A percentile compares a stretch with the other conserved stretches of the same genome.
phyloP scores from a whole-genome alignment of 2,888 invertebrate genomes.

The Syrista parreyssii region DNA sequence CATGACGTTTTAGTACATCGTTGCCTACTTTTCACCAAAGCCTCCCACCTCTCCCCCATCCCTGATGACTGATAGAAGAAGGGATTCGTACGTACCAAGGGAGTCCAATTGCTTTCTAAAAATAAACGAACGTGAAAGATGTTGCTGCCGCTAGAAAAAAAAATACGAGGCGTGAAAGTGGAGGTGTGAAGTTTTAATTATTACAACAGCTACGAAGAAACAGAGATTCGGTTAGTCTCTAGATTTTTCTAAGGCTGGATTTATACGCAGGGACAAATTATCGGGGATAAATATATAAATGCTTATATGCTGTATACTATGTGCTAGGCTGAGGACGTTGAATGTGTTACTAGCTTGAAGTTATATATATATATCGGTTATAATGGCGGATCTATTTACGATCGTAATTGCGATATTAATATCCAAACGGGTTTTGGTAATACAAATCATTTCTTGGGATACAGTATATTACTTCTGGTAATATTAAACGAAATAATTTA shows the following conservation, averaged over 20 bases:
- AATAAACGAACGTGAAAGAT: background rate
- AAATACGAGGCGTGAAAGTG: background rate
- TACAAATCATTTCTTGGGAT: background rate
- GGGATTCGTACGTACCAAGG: no score
- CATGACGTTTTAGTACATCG: background rate
- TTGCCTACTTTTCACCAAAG: background rate
- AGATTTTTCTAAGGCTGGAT: background rate
- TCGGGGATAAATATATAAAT: background rate
- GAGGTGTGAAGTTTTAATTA: background rate
- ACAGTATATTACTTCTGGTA: background rate
- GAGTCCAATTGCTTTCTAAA: background rate
- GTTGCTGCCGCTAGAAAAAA: background rate
- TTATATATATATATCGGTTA: background rate
- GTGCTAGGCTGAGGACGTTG: background rate
- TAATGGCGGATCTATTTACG: background rate
- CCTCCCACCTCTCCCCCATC: no score
- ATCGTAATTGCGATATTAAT: background rate
- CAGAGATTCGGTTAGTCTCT: background rate
- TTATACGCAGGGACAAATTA: background rate
- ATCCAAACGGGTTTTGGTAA: background rate
- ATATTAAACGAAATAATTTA: background rate
- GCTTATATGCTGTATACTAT: background rate
- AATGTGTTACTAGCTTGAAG: background rate
- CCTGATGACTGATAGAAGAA: background rate
- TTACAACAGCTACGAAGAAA: background rate